Base-by-base conservation (phyloP, 2,113 vertebrate species). In the Plecturocebus donacophilus region DNA sequence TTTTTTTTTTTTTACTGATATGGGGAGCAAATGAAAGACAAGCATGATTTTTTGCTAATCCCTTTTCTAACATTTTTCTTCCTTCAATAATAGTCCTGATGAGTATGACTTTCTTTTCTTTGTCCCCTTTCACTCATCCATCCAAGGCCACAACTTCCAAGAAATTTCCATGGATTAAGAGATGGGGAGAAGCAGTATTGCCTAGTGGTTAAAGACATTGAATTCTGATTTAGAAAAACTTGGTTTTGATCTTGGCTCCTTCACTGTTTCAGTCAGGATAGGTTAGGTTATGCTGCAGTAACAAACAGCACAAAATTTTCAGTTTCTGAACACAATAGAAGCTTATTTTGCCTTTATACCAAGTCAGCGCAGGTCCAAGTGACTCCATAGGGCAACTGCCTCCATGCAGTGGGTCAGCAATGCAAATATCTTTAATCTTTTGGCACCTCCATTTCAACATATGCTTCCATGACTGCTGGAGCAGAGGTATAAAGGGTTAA, bases 1-100 rank as follows among this genome's bases (percentile, higher is more conserved):
- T 92, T 47, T 47, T 64, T 92, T 54, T 92, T 40, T 45, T 64
- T 92, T 42, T 4, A 40, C 56, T 77, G 23, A 61, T 58, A n/a
- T 81, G 58, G 12, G 11, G 23, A 95, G 12, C 38, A 97, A 96
- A 92, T 42, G 32, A 97, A 97, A 91, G 19, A 42, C 16, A 94
- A 4, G 35, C 21, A 90, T 66, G 35, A 52, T 73, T 87, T 47
- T 58, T 45, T 87, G 45, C 13, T 80, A 19, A 71, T 54, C 0
- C 23, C 47, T 94, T 95, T 47, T 52, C 30, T 89, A 40, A 49
- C 25, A 42, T 30, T 76, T 75, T 90, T 73, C 40, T 54, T 77
- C 27, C 6, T 91, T 35, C 35, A 49, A 11, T 40, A 47, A 30
- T 47, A 42, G n/a, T 85, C 30, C 27, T 58, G 27, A 47, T 19